These are phyloP conservation scores for Spodoptera exigua DNA, from an alignment of 2,888 invertebrate genomes.

Conservation along the genomic window DNA sequence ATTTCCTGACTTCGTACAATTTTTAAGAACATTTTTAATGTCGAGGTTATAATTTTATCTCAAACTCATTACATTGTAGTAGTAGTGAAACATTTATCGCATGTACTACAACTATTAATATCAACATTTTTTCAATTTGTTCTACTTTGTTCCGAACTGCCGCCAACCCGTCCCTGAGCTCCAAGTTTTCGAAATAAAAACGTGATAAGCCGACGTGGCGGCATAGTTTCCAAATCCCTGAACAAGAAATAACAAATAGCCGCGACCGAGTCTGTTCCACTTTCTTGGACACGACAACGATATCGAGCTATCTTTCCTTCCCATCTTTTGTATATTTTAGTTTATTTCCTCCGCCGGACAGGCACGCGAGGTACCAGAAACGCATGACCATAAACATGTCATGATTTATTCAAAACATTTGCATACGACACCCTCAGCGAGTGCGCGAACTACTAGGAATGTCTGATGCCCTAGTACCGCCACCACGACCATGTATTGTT, in stretches of 20 bases:
- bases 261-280: conserved; percentile 5
- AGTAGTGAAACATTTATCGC: too few species aligned
- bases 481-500: background rate
- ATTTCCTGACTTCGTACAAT: too few species aligned
- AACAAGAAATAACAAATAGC: conserved; percentile 17
- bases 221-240: background rate
- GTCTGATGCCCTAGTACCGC: conserved; percentile 8
- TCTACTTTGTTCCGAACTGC: too few species aligned
- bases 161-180: too few species aligned
- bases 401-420: conserved; percentile 46
- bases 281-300: conserved; percentile 21
- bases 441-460: conserved; percentile 1
- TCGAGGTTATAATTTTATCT: too few species aligned
- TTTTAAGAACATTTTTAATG: too few species aligned
- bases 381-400: conserved; percentile 30
- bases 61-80: too few species aligned
- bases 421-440: conserved; percentile 27
- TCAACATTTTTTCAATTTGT: too few species aligned
- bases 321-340: conserved; percentile 38
- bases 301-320: conserved; percentile 13
- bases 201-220: too few species aligned
- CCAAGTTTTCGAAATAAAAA: too few species aligned
- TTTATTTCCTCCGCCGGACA: background rate
- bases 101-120: too few species aligned
- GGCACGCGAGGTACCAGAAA: conserved; percentile 34